Conservation (phyloP, 2,888 invertebrate species). For the Drosophila kanekoi region DNA sequence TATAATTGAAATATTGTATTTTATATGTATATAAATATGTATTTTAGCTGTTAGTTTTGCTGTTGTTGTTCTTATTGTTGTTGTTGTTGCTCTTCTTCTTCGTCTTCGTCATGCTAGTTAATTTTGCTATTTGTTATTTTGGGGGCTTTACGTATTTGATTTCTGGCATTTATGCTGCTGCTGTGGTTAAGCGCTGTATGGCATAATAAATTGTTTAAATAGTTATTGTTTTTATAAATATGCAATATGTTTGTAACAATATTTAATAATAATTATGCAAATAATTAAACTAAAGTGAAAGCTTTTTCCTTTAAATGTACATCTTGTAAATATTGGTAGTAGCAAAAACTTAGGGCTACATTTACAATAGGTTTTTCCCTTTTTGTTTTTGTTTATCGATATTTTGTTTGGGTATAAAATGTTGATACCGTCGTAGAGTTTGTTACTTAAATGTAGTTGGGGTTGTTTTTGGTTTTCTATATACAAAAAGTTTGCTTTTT, state of each 20-base stretch:
- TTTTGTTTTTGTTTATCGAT: slow-evolving; percentile 25
- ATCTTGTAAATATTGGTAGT: slow-evolving; percentile 77
- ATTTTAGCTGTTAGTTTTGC: slow-evolving; percentile 54
- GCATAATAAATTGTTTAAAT: slow-evolving; percentile 69
- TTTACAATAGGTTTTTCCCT: slow-evolving; percentile 61
- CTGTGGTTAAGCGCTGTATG: slow-evolving; percentile 64
- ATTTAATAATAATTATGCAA: slow-evolving; percentile 74
- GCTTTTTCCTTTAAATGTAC: slow-evolving; percentile 77
- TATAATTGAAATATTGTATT: slow-evolving; percentile 56
- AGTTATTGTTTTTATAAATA: slow-evolving; percentile 66
- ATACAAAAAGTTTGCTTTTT: slow-evolving; percentile 53
- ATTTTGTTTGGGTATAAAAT: slow-evolving; percentile 67
- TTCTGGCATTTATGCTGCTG: slow-evolving; percentile 45
- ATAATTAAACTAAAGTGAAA: slow-evolving; percentile 80
- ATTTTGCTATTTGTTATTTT: slow-evolving; percentile 46
- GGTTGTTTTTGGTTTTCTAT: slow-evolving; percentile 58
- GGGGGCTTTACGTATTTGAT: slow-evolving; percentile 65
- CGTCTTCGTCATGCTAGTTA: slow-evolving; percentile 26
- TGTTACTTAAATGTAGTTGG: slow-evolving; percentile 56
- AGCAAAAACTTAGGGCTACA: slow-evolving; percentile 77
- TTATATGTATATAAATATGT: slow-evolving; percentile 41
- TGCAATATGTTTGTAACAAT: slow-evolving; percentile 77
- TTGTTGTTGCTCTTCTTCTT: slow-evolving; percentile 6
- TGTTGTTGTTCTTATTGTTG: slow-evolving; percentile 28
- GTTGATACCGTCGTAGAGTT: slow-evolving; percentile 53